Evolutionary conservation across 2,797 vertebrate genomes (phyloP).

Genomic region (Hippoglossus hippoglossus): DNA sequence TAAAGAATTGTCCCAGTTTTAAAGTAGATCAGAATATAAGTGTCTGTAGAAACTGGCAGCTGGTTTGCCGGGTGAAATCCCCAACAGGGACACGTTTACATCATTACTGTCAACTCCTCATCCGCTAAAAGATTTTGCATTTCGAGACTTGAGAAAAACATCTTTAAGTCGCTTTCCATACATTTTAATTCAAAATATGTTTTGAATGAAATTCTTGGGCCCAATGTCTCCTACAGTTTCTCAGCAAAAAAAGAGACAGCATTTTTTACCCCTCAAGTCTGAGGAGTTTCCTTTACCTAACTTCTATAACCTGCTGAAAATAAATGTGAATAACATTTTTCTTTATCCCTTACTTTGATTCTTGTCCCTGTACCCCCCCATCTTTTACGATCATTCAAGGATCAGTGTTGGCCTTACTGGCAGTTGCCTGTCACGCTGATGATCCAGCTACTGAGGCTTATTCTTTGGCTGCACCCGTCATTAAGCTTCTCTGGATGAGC

Average conservation of each 20-base stretch:
- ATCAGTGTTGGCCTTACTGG: constrained; percentile 27
- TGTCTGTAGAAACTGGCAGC: constrained; percentile 58
- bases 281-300: constrained; percentile 11
- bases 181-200: constrained; percentile 55
- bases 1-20: constrained; percentile 64
- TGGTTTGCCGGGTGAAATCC: constrained; percentile 49
- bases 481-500: constrained; percentile 38
- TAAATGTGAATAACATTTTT: constrained; percentile 26
- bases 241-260: constrained; percentile 21
- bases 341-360: constrained; percentile 27
- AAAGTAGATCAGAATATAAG: constrained; percentile 64
- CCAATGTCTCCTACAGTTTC: constrained; percentile 51
- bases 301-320: constrained; percentile 43
- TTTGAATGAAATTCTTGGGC: constrained; percentile 45
- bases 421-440: constrained; percentile 22
- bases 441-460: constrained; percentile 43
- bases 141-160: constrained; percentile 49
- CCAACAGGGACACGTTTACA: constrained; percentile 57
- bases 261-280: constrained; percentile 1
- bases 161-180: constrained; percentile 35
- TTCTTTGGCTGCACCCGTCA: constrained; percentile 32
- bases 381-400: constrained; percentile 38
- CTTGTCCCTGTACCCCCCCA: constrained; percentile 5
- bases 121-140: constrained; percentile 47
- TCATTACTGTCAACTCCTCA: constrained; percentile 61